Evolutionary conservation across 2,113 vertebrate species (phyloP).

Genomic region (Sterna hirundo): DNA sequence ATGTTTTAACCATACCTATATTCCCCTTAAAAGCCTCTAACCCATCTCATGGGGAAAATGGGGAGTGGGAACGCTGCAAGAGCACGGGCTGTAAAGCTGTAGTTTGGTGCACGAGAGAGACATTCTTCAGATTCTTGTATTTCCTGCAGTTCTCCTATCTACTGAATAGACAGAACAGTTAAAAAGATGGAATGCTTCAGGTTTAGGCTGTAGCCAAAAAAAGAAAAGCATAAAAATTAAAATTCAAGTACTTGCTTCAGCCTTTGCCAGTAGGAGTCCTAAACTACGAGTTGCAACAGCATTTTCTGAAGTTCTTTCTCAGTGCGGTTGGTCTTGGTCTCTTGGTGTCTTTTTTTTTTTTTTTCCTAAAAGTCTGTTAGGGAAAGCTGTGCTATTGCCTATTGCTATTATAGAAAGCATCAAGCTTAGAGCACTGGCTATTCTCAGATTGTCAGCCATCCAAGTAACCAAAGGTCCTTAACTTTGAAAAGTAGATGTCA

Average conservation of each 20-base stretch:
- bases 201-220: neutral
- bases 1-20: neutral
- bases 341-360: neutral
- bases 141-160: neutral
- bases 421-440: neutral
- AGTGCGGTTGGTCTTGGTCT: neutral
- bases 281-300: neutral
- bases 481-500: constrained; percentile 49
- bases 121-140: neutral
- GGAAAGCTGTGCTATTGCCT: neutral
- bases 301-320: neutral
- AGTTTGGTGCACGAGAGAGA: neutral
- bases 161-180: neutral
- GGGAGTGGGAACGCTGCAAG: neutral
- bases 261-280: neutral
- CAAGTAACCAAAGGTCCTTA: constrained; percentile 59
- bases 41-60: neutral
- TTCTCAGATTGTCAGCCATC: constrained; percentile 47
- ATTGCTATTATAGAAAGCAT: neutral
- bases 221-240: neutral
- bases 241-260: neutral
- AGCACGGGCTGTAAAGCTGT: neutral
- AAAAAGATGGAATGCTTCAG: neutral
- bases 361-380: neutral
- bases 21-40: neutral